These are phyloP conservation scores for Sinotaia quadrata DNA, from an alignment of 2,888 invertebrate genomes.

Conservation along the genomic window DNA sequence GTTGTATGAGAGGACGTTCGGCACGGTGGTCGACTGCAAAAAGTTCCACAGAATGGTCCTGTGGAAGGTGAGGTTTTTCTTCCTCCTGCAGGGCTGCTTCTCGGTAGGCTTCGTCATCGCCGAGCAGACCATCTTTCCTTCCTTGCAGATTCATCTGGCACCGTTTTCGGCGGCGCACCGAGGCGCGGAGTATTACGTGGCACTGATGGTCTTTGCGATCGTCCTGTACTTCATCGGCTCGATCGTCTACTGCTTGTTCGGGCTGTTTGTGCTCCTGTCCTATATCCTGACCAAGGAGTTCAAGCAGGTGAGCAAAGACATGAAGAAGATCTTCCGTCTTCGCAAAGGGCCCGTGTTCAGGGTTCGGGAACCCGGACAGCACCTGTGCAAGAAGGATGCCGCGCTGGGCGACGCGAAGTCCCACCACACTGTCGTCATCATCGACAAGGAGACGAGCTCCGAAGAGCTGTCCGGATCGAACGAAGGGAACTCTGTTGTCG, in stretches of 20 bases:
- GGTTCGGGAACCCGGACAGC: background rate
- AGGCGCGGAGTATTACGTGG: background rate
- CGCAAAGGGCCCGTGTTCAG: background rate
- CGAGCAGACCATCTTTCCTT: background rate
- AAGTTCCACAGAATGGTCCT: background rate
- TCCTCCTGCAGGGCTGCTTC: background rate
- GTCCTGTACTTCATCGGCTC: background rate
- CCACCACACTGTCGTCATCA: too few relatives aligned
- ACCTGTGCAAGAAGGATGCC: too few relatives aligned
- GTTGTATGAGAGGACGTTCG: background rate
- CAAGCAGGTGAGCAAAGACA: background rate
- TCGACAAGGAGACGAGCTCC: too few relatives aligned
- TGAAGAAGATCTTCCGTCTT: background rate
- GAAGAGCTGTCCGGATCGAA: too few relatives aligned
- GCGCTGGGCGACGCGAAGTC: too few relatives aligned
- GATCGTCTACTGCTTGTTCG: background rate
- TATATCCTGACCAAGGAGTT: background rate
- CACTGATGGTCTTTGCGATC: background rate
- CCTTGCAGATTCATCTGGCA: background rate
- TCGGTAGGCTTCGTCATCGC: background rate
- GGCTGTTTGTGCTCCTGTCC: background rate
- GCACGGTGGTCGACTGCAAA: constrained; percentile 1
- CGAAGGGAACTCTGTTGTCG: too few relatives aligned
- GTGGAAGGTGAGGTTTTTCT: background rate
- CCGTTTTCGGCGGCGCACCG: background rate